A percentile compares a stretch with the other conserved stretches of the same genome.
phyloP scores from a whole-genome alignment of 1,140 invertebrate genomes.

The Dinothrombium tinctorium region DNA sequence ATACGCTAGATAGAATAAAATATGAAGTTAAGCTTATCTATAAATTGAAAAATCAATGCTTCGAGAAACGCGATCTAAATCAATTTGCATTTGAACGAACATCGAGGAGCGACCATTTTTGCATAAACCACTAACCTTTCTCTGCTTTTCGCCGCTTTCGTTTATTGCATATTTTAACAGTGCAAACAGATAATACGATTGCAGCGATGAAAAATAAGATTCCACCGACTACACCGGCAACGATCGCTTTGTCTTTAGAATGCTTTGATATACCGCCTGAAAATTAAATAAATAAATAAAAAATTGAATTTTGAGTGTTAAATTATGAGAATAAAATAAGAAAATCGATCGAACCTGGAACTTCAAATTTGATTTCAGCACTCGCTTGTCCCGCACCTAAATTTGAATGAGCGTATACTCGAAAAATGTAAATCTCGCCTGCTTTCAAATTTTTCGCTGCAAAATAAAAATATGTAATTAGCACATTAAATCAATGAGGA shows the following conservation, averaged over 20 bases:
- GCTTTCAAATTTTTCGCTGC: slow-evolving; percentile 70
- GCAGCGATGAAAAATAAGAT: slow-evolving; percentile 87
- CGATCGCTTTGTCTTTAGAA: slow-evolving; percentile 11
- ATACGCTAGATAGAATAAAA: slow-evolving; percentile 41
- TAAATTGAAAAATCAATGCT: not conserved
- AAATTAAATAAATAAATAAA: not conserved
- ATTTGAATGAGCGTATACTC: slow-evolving; percentile 52
- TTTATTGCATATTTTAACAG: slow-evolving; percentile 90
- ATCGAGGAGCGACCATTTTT: not conserved
- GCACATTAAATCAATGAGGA: not conserved
- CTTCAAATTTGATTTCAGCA: slow-evolving; percentile 57
- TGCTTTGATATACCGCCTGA: not conserved
- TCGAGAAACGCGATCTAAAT: not conserved
- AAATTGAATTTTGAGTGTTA: not conserved
- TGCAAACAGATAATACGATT: slow-evolving; percentile 80
- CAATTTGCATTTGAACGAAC: not conserved
- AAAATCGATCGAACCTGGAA: slow-evolving; percentile 27
- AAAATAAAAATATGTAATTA: slow-evolving; percentile 15
- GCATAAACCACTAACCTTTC: slow-evolving; percentile 47
- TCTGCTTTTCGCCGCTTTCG: slow-evolving; percentile 82
- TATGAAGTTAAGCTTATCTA: slow-evolving; percentile 20
- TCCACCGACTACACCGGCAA: slow-evolving; percentile 67
- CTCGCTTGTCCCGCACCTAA: slow-evolving; percentile 43
- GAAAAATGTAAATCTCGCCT: slow-evolving; percentile 66
- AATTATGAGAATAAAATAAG: not conserved